These are phyloP conservation scores for Eristalis pertinax DNA, from an alignment of 2,888 invertebrate genomes.

Conservation along the genomic window DNA sequence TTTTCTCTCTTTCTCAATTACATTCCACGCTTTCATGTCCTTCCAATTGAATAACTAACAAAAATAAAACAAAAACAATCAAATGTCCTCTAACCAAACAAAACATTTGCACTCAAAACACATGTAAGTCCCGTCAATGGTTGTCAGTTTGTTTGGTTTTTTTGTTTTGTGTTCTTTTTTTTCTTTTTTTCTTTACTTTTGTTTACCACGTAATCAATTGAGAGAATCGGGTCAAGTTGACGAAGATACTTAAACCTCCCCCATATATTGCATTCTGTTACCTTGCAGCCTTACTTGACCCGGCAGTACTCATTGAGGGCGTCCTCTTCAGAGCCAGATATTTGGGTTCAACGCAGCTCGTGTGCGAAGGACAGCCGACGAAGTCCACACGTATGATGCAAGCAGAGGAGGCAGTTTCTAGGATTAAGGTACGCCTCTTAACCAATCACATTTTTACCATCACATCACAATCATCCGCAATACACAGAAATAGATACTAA, in stretches of 20 bases:
- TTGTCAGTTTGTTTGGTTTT: constrained; percentile 3
- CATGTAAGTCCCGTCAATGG: constrained; percentile 61
- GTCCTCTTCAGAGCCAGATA: constrained; percentile 98
- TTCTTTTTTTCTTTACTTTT: constrained; percentile 23
- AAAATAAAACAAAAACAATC: constrained; percentile 21
- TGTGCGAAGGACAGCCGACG: constrained; percentile 99
- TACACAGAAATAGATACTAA: constrained; percentile 44
- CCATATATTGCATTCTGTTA: constrained; percentile 10
- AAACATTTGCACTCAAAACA: constrained; percentile 55
- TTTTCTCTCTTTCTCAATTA: constrained; percentile 43
- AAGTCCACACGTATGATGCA: constrained; percentile 99
- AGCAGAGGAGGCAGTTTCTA: constrained; percentile 99
- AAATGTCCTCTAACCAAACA: constrained; percentile 54
- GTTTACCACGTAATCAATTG: neutral
- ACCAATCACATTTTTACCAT: neutral
- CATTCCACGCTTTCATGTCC: constrained; percentile 71
- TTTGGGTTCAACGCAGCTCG: constrained; percentile 98
- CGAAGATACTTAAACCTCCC: neutral
- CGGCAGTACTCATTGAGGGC: constrained; percentile 98
- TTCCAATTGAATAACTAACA: constrained; percentile 52
- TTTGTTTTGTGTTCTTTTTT: constrained; percentile 11
- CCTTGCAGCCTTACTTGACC: constrained; percentile 82
- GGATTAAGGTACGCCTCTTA: constrained; percentile 93
- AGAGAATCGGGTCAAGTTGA: neutral
- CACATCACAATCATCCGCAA: constrained; percentile 1